Evolutionary conservation across 2,797 vertebrate species (phyloP).

Genomic region (Liparis tanakae): DNA sequence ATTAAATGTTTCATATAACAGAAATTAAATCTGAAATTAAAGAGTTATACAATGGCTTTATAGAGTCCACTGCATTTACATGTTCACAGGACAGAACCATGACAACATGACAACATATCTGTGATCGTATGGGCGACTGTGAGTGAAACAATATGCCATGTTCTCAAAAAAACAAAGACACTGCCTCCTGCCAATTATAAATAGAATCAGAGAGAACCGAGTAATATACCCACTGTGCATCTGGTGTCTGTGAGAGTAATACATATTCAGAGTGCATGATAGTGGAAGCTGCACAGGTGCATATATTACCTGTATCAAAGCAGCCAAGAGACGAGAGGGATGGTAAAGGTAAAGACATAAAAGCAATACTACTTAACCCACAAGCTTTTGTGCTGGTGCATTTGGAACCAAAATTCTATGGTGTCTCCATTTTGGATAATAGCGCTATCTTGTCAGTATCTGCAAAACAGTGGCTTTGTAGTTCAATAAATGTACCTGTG

Average conservation of each 20-base stretch:
- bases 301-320: slow-evolving; percentile 84
- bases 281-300: slow-evolving; percentile 80
- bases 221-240: slow-evolving; percentile 80
- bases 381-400: slow-evolving; percentile 72
- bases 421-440: slow-evolving; percentile 72
- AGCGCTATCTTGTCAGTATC: slow-evolving; percentile 69
- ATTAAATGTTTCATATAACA: slow-evolving; percentile 46
- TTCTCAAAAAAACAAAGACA: slow-evolving; percentile 69
- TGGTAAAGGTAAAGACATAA: slow-evolving; percentile 81
- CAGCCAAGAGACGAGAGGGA: slow-evolving; percentile 74
- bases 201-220: slow-evolving; percentile 80
- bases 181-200: slow-evolving; percentile 77
- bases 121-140: slow-evolving; percentile 65
- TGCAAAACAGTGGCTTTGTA: slow-evolving; percentile 69
- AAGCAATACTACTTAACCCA: slow-evolving; percentile 78
- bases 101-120: slow-evolving; percentile 63
- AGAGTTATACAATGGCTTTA: slow-evolving; percentile 41
- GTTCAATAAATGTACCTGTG: slow-evolving; percentile 65
- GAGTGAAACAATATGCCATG: slow-evolving; percentile 57
- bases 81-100: slow-evolving; percentile 52
- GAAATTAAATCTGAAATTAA: slow-evolving; percentile 53
- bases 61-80: slow-evolving; percentile 43
- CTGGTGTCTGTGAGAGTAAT: slow-evolving; percentile 79
- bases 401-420: slow-evolving; percentile 64
- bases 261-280: slow-evolving; percentile 82